These are phyloP conservation scores for Chromoteleia sp. DNA, from an alignment of 2,888 invertebrate genomes.

Conservation along the genomic window DNA sequence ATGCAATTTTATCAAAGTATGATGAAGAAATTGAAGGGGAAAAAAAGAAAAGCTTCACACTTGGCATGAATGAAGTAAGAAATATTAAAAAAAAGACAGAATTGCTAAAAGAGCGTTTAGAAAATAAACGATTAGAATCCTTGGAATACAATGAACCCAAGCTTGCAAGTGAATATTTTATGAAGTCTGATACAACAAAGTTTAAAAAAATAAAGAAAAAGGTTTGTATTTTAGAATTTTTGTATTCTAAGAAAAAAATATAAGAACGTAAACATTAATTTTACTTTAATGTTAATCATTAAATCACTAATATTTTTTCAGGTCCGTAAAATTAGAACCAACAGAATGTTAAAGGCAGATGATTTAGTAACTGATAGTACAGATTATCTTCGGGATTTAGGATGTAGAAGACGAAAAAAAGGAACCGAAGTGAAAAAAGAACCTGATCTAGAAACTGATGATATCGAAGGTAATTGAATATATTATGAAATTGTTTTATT, in stretches of 20 bases:
- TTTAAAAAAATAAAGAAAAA: slow-evolving; percentile 96
- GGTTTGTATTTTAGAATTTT: slow-evolving; percentile 79
- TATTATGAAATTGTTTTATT: not conserved
- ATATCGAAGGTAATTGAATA: slow-evolving; percentile 86
- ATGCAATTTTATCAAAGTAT: slow-evolving; percentile 94
- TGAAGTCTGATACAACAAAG: slow-evolving; percentile 91
- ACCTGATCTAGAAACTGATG: slow-evolving; percentile 85
- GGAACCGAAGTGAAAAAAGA: slow-evolving; percentile 85
- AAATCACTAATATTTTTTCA: slow-evolving; percentile 37
- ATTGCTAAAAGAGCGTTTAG: slow-evolving; percentile 86
- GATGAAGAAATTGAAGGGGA: slow-evolving; percentile 95
- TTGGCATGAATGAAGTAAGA: slow-evolving; percentile 89
- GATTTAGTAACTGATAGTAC: slow-evolving; percentile 87
- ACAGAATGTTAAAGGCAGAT: slow-evolving; percentile 89
- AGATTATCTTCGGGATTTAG: slow-evolving; percentile 82
- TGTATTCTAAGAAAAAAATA: slow-evolving; percentile 16
- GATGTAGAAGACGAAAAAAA: slow-evolving; percentile 85
- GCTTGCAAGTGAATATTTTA: slow-evolving; percentile 95
- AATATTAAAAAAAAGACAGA: slow-evolving; percentile 86
- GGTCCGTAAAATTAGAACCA: slow-evolving; percentile 87
- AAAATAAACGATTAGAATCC: slow-evolving; percentile 90
- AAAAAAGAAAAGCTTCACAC: slow-evolving; percentile 89
- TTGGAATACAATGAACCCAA: slow-evolving; percentile 89
- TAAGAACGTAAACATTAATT: not conserved
- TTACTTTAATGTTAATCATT: not conserved